Evolutionary conservation across 2,113 vertebrate genomes (phyloP), one percentile per base, ranked within the genome.

Genomic region (Gopherus evgoodei): DNA sequence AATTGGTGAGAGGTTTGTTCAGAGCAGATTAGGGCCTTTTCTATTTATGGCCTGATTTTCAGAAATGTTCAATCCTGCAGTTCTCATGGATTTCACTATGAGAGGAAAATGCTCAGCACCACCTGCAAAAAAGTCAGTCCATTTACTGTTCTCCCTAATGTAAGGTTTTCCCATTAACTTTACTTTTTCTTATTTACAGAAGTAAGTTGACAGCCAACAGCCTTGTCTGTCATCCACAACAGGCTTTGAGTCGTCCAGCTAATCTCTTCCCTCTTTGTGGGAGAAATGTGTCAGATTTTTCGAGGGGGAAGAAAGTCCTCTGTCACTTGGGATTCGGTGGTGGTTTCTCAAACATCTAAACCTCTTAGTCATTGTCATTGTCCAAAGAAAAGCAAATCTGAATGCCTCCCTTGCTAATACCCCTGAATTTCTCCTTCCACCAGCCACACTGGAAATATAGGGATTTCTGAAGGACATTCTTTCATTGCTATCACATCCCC

Each of bases 221-320:
- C 57, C 42, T 53, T 75, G 4, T 7, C 9, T 81, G 31, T 59
- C 38, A 87, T 53, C 42, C 59, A 89, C 83, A 86, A 83, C 72
- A 83, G 85, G 24, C 53, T 92, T 72, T 38, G 31, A 87, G 76
- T 19, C 56, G 35, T 84, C 80, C 10, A 62, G 76, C 29, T 94
- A 11, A 50, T 94, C 93, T 87, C n/a, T 13, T 84, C 47, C 95
- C 56, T 57, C 87, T 90, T 81, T 90, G 35, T 78, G 75, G 96
- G 87, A 81, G 83, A 93, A 93, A 87, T 22, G 27, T n/a, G 87
- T 88, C 76, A 79, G 9, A 84, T 54, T 83, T 83, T 83, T n/a
- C 5, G 50, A 52, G 29, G 25, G 81, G 79, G 8, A 72, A 86
- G 80, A 92, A 52, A 52, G 59, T 94, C 57, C 27, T 88, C 0